Conservation (phyloP, 1,140 invertebrate species). For the Drosophila chauvacae region DNA sequence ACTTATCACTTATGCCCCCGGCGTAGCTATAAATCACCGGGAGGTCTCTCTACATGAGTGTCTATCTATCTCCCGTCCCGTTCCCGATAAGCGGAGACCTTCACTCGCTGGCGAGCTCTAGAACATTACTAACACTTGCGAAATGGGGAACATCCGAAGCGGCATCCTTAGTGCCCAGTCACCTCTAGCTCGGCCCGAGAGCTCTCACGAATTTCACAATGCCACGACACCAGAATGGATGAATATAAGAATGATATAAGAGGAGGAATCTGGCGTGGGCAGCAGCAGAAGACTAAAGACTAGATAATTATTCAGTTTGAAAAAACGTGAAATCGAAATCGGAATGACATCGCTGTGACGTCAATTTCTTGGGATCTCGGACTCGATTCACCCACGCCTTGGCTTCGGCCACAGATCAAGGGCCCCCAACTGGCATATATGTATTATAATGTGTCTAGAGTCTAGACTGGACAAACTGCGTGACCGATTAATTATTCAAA, state of each 20-base stretch:
- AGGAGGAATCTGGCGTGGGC: conserved; percentile 38
- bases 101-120: conserved; percentile 30
- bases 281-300: conserved; percentile 15
- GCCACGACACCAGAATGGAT: conserved; percentile 57
- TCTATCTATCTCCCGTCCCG: conserved; percentile 12
- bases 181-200: conserved; percentile 1
- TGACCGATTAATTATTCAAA: conserved; percentile 71
- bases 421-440: conserved; percentile 11
- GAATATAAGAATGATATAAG: conserved; percentile 56
- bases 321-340: conserved; percentile 36
- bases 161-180: conserved; percentile 8
- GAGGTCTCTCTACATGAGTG: conserved; percentile 12
- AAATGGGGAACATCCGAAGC: conserved; percentile 15
- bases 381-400: conserved; percentile 31
- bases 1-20: conserved; percentile 17
- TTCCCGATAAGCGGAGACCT: conserved; percentile 45
- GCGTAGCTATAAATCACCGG: conserved; percentile 24
- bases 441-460: conserved; percentile 30
- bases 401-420: conserved; percentile 35
- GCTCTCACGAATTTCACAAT: conserved; percentile 64
- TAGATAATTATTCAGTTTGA: not conserved
- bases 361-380: conserved; percentile 43
- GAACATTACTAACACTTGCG: conserved; percentile 44
- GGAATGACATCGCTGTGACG: conserved; percentile 52
- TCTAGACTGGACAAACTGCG: conserved; percentile 54